phyloP scores from a whole-genome alignment of 2,888 invertebrate species.

The Ophraella communa region DNA sequence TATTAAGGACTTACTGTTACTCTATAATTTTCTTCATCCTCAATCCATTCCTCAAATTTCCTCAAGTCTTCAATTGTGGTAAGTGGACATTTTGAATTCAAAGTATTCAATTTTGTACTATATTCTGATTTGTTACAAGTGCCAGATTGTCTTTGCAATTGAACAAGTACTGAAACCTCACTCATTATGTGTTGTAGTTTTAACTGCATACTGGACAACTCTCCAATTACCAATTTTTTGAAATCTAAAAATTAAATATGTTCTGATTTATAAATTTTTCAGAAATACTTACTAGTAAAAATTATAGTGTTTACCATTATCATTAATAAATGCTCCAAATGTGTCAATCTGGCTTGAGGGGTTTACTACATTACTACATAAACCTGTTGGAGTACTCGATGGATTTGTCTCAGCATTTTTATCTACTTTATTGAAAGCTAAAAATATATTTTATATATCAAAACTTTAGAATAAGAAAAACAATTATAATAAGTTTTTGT shows the following conservation, averaged over 20 bases:
- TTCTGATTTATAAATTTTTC: slow-evolving; percentile 5
- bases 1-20: not conserved
- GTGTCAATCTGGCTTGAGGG: slow-evolving; percentile 1
- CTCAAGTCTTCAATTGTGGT: slow-evolving; percentile 9
- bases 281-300: slow-evolving; percentile 6
- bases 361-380: slow-evolving; percentile 9
- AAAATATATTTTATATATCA: not conserved
- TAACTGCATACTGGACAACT: slow-evolving; percentile 11
- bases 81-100: slow-evolving; percentile 11
- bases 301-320: slow-evolving; percentile 8
- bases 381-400: not conserved
- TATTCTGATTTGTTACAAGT: slow-evolving; percentile 10
- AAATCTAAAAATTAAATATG: slow-evolving; percentile 11
- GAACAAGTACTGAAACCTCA: slow-evolving; percentile 11
- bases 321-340: slow-evolving; percentile 8
- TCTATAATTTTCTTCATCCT: slow-evolving; percentile 1
- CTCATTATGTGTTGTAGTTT: slow-evolving; percentile 7
- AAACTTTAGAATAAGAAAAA: not conserved
- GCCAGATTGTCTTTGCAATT: slow-evolving; percentile 6
- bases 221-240: slow-evolving; percentile 7
- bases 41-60: slow-evolving; percentile 9
- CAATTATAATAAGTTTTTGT: not conserved
- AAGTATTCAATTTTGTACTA: slow-evolving; percentile 7
- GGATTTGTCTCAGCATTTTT: not conserved
- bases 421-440: not conserved